These are phyloP conservation scores for Heliocidaris erythrogramma DNA, from an alignment of 35 echinoderm and acorn worm genomes.

Conservation along the genomic window DNA sequence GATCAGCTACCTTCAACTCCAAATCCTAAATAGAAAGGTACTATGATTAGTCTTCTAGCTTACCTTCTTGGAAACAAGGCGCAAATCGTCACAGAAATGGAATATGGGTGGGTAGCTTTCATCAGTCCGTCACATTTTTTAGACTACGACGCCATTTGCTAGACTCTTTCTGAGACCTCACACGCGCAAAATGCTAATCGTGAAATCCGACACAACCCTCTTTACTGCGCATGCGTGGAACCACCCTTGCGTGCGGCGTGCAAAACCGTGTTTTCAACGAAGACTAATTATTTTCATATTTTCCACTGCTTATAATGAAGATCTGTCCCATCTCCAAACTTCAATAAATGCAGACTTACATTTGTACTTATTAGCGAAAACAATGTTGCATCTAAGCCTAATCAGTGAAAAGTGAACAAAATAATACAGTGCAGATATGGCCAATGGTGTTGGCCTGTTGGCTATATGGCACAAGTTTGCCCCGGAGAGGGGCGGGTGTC, in stretches of 20 bases:
- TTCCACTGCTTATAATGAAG: too few species aligned
- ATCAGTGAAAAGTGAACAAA: too few species aligned
- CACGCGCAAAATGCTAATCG: constrained; percentile 20
- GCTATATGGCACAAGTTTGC: too few species aligned
- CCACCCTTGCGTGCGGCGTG: constrained; percentile 22
- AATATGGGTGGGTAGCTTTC: constrained; percentile 20
- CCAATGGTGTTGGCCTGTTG: too few species aligned
- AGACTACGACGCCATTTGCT: constrained; percentile 46
- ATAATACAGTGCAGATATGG: too few species aligned
- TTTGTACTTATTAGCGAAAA: too few species aligned
- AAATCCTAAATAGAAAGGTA: neutral
- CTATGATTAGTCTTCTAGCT: neutral
- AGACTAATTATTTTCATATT: neutral
- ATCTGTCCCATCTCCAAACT: too few species aligned
- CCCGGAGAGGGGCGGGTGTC: too few species aligned
- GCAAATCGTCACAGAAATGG: neutral
- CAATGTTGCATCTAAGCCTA: too few species aligned
- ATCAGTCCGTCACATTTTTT: constrained; percentile 24
- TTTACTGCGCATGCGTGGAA: constrained; percentile 15
- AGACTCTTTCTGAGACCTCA: constrained; percentile 30
- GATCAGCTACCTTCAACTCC: neutral
- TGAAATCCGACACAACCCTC: neutral
- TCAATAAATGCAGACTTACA: too few species aligned
- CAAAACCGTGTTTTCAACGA: constrained; percentile 15
- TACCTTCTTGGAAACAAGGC: neutral